Base-by-base conservation (phyloP, 2,888 invertebrate species). In the Nowickia ferox region DNA sequence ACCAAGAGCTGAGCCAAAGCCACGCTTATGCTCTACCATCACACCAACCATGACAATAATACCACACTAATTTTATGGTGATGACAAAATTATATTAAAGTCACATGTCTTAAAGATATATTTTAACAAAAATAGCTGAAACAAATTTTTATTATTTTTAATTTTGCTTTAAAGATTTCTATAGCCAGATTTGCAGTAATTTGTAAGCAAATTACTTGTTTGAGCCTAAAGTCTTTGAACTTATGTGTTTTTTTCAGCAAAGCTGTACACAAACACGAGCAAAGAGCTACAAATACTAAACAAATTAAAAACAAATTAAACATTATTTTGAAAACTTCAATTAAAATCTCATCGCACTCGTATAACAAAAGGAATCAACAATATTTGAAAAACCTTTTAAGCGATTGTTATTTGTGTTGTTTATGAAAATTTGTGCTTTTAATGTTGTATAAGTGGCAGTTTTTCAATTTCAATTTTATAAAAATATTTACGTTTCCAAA, bases 281-380 rank as follows among this genome's bases (percentile, higher is more conserved):
- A 65, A 63, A 46, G 44, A 11, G 48, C 53, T 57, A 85, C 81
- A 85, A 78, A 85, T 85, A 57, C 66, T 78, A 40, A 55, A 79
- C 86, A 83, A 86, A 83, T 86, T 79, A 79, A 76, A 83, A 55
- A 76, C 86, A 86, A 86, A 86, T 86, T 86, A 86, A 82, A 78
- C 81, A 86, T 86, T 51, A 86, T 79, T 86, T 83, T 55, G 63
- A 38, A 42, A 53, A 53, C 71, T 66, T 76, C 72, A 76, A 61
- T 78, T 85, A 74, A 81, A 71, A 53, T 61, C 15, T 61, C 59
- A 38, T 17, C 13, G n/a, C n/a, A n/a, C n/a, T n/a, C n/a, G 2
- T n/a, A 46, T 22, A 9, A 46, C 17, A 53, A 9, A 10, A 38
- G 11, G n/a, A 22, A 51, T 57, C 22, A 63, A 40, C 0, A 42